Base-by-base conservation (phyloP, 2,113 vertebrate species). In the Amia ocellicauda region DNA sequence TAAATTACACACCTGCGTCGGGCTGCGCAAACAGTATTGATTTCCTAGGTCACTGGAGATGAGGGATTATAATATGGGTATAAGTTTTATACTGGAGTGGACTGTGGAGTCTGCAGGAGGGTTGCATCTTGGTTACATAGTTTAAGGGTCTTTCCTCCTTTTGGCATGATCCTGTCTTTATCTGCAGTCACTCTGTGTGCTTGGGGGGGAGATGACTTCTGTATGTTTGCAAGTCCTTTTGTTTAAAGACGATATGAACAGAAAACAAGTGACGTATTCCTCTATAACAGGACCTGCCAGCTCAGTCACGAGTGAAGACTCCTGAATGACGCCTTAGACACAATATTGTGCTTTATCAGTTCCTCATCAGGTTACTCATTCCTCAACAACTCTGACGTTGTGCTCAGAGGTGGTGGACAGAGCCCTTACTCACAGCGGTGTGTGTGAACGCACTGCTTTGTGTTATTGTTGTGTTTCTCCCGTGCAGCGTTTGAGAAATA, bases 361-460 rank as follows among this genome's bases (percentile, higher is more conserved):
- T 56, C 27, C 53, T 16, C 16, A 4, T 8, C 14, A n/a, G 27
- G 11, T n/a, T 31, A 17, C 9, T 26, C 51, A 16, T 7, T 9
- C 22, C 51, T 14, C 14, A 22, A 20, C 8, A 51, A 51, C 10
- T 7, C 7, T 51, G 49, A 53, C 27, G 20, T 69, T 5, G 20
- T 58, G 47, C 75, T 75, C 63, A 24, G 52, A 72, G 67, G 65
- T 56, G 63, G 42, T 78, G n/a, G n/a, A n/a, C n/a, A n/a, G n/a
- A n/a, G n/a, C n/a, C n/a, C n/a, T n/a, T 77, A 69, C 58, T 71
- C 70, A 71, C 62, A 70, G 68, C 72, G 56, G 62, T 62, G 52
- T 73, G 77, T 69, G 59, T 50, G 29, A 66, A 68, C 62, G 19
- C 17, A 7, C 2, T 20, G 58, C n/a, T 27, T 36, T 22, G 4